Evolutionary conservation across 2,797 vertebrate species (phyloP), one percentile per base, ranked within the genome.

Genomic region (Poecilia wingei): DNA sequence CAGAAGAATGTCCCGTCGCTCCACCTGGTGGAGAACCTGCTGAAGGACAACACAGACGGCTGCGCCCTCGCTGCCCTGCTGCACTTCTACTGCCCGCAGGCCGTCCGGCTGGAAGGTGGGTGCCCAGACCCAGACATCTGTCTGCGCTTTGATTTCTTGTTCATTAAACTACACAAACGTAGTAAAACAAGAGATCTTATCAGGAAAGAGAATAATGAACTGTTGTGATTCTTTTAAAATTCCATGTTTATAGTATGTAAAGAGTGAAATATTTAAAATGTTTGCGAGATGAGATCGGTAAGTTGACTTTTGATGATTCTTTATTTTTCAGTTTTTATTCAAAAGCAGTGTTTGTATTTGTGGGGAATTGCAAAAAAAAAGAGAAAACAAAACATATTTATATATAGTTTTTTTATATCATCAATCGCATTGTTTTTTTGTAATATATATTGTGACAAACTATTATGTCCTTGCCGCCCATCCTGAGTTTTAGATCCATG

Each of bases 21-120:
- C 89, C 97, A 98, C 2, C 70, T 97, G 91, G 96, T 99, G 93
- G 98, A 99, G 76, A 98, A 98, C 82, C 92, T 99, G 80, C 87
- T 99, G 91, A 99, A 99, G 93, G 98, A 99, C 89, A 97, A 97
- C 84, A 96, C 97, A 4, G 98, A 99, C 10, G 98, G 98, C 80
- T 98, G 98, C 41, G 96, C 98, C 28, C 85, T 99, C n/a, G 96
- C 97, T 45, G 96, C 97, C 20, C 95, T 99, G 72, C 96, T 99
- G 88, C 98, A 99, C 91, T 99, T 98, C 87, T 99, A 99, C 95
- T 99, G 98, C 77, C 98, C 98, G 1, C 95, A 92, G 49, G 93
- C 96, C 0, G 82, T 99, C 78, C 93, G 94, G 70, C 89, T 99
- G 80, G 97, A 99, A 93, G 98, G 98, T 98, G 88, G 73, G 84